Conservation (phyloP, 2,888 invertebrate genomes). For the Cabera pusaria region DNA sequence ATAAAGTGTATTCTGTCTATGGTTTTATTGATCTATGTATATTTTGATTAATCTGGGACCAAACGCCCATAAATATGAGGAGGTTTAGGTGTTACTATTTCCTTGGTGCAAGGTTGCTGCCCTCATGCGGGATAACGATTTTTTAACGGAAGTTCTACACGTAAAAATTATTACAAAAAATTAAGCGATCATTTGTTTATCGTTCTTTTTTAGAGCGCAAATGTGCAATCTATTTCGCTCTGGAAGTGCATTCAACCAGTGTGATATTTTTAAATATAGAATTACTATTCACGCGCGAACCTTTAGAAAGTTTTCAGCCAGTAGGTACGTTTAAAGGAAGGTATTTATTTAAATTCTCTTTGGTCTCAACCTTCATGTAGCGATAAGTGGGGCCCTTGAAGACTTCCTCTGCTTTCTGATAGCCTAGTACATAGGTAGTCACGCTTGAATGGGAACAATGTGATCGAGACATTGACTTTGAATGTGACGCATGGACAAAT, state of each 20-base stretch:
- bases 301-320: no score
- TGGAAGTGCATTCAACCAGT: background rate
- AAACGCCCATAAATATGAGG: conserved; percentile 3
- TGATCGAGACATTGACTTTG: conserved; percentile 45
- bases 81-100: background rate
- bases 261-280: conserved; percentile 1
- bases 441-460: conserved; percentile 62
- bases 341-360: no score
- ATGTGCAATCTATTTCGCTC: no score
- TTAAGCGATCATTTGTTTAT: background rate
- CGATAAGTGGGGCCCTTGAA: conserved; percentile 43
- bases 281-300: conserved; percentile 26
- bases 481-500: conserved; percentile 26
- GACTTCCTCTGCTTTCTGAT: conserved; percentile 57
- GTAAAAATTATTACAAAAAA: no score
- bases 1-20: no score
- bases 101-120: background rate
- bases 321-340: no score
- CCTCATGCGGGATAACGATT: conserved; percentile 40
- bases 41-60: no score
- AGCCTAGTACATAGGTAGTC: conserved; percentile 42
- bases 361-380: conserved; percentile 42
- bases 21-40: no score
- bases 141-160: conserved; percentile 3
- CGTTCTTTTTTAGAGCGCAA: no score